Conservation (phyloP, 92 coral and sea anemone species). For the Galaxea fascicularis region DNA sequence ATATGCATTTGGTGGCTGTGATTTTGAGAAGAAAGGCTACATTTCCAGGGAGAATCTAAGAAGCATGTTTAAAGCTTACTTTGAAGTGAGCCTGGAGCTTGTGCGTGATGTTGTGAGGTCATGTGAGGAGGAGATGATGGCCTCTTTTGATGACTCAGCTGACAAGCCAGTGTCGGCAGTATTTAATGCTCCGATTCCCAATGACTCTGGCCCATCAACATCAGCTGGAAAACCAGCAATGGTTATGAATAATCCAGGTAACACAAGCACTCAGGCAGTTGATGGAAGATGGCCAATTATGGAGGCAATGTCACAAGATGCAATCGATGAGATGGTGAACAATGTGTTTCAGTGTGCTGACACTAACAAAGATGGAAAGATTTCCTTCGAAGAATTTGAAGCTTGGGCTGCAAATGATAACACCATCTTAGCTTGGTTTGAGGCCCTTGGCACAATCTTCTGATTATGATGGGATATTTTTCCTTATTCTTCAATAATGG, state of each 20-base stretch:
- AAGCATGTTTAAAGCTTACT: slow-evolving; percentile 97
- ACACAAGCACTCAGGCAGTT: slow-evolving; percentile 68
- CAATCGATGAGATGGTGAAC: slow-evolving; percentile 98
- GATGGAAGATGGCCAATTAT: slow-evolving; percentile 95
- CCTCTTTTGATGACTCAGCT: slow-evolving; percentile 95
- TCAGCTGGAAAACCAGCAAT: slow-evolving; percentile 68
- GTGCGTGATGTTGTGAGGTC: slow-evolving; percentile 95
- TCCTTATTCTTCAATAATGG: background rate
- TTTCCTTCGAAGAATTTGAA: slow-evolving; percentile 94
- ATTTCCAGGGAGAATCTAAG: slow-evolving; percentile 84
- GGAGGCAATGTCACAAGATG: slow-evolving; percentile 99
- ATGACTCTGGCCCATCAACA: slow-evolving; percentile 70
- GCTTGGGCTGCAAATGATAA: slow-evolving; percentile 94
- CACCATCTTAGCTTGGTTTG: slow-evolving; percentile 97
- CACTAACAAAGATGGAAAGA: slow-evolving; percentile 85
- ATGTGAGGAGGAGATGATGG: slow-evolving; percentile 99
- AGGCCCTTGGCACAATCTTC: slow-evolving; percentile 96
- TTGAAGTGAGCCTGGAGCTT: slow-evolving; percentile 92
- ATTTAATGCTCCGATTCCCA: slow-evolving; percentile 97
- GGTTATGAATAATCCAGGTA: slow-evolving; percentile 71
- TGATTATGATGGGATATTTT: slow-evolving; percentile 10
- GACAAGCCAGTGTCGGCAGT: slow-evolving; percentile 98
- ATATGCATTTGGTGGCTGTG: slow-evolving; percentile 94
- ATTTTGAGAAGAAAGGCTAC: slow-evolving; percentile 85
- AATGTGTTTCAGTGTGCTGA: slow-evolving; percentile 94